Percentiles rank a stretch among this genome's conserved stretches.
Evolutionary conservation across 2,113 vertebrate species (phyloP).

Genomic region (Pungitius pungitius): DNA sequence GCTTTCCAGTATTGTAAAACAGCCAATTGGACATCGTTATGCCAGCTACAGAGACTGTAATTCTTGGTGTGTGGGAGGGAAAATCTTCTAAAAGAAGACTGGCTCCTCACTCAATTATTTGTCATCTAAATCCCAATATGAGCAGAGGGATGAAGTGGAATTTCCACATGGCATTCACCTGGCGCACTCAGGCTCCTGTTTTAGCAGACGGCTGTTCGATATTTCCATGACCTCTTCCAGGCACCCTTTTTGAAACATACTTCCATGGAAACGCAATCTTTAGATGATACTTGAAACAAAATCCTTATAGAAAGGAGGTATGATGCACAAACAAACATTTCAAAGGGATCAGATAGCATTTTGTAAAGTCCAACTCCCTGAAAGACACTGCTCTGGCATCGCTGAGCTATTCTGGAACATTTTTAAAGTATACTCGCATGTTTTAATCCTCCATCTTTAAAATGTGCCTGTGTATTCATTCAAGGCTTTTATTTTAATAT

Average conservation of each 20-base stretch:
- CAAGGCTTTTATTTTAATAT: not conserved
- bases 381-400: slow-evolving; percentile 36
- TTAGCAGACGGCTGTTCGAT: slow-evolving; percentile 53
- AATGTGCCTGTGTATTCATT: slow-evolving; percentile 7
- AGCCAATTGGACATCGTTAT: slow-evolving; percentile 44
- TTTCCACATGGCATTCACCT: slow-evolving; percentile 46
- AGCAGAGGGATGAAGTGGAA: slow-evolving; percentile 29
- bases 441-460: slow-evolving; percentile 18
- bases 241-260: slow-evolving; percentile 47
- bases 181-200: slow-evolving; percentile 38
- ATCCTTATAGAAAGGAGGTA: slow-evolving; percentile 41
- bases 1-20: slow-evolving; percentile 46
- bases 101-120: slow-evolving; percentile 45
- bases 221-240: slow-evolving; percentile 60
- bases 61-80: slow-evolving; percentile 27
- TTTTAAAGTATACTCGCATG: slow-evolving; percentile 32
- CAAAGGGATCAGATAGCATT: slow-evolving; percentile 44
- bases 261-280: slow-evolving; percentile 50
- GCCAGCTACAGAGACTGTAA: slow-evolving; percentile 23
- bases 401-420: slow-evolving; percentile 6
- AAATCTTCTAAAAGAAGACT: slow-evolving; percentile 21
- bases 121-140: slow-evolving; percentile 39
- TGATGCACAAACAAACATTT: slow-evolving; percentile 43
- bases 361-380: slow-evolving; percentile 32
- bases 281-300: slow-evolving; percentile 59